A percentile compares a stretch with the other conserved stretches of the same genome.
These are phyloP conservation scores for Burhinus bistriatus DNA, from an alignment of 2,113 vertebrate species.

Conservation along the genomic window DNA sequence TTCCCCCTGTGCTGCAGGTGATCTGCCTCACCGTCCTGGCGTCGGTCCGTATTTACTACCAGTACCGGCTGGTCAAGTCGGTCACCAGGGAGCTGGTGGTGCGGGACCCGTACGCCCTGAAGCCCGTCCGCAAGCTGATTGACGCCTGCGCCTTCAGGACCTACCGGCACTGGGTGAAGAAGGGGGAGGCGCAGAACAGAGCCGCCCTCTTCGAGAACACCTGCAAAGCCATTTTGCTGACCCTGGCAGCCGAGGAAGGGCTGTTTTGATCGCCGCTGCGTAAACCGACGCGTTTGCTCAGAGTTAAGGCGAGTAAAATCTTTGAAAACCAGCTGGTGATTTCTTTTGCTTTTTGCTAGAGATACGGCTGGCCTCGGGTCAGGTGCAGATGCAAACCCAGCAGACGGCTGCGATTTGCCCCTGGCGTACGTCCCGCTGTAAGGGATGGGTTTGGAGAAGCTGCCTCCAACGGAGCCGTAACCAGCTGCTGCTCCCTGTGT, in stretches of 20 bases:
- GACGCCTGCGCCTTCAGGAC: slow-evolving; percentile 95
- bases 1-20: slow-evolving; percentile 72
- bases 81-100: slow-evolving; percentile 88
- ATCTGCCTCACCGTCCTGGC: slow-evolving; percentile 91
- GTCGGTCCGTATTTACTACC: slow-evolving; percentile 91
- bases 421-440: not conserved
- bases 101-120: slow-evolving; percentile 89
- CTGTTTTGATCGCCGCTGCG: not conserved
- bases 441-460: not conserved
- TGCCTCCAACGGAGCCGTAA: not conserved
- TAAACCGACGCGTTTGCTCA: not conserved
- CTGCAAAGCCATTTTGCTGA: slow-evolving; percentile 89
- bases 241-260: slow-evolving; percentile 75
- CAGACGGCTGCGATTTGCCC: rapidly evolving
- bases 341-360: not conserved
- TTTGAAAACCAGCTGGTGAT: not conserved
- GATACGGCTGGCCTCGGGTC: rapidly evolving
- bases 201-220: slow-evolving; percentile 97
- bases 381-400: not conserved
- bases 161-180: slow-evolving; percentile 99
- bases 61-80: slow-evolving; percentile 87
- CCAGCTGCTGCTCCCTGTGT: not conserved
- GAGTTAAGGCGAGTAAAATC: slow-evolving; percentile 16
- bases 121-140: slow-evolving; percentile 90
- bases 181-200: slow-evolving; percentile 94